phyloP scores from a whole-genome alignment of 2,797 vertebrate species.

The Pempheris klunzingeri region DNA sequence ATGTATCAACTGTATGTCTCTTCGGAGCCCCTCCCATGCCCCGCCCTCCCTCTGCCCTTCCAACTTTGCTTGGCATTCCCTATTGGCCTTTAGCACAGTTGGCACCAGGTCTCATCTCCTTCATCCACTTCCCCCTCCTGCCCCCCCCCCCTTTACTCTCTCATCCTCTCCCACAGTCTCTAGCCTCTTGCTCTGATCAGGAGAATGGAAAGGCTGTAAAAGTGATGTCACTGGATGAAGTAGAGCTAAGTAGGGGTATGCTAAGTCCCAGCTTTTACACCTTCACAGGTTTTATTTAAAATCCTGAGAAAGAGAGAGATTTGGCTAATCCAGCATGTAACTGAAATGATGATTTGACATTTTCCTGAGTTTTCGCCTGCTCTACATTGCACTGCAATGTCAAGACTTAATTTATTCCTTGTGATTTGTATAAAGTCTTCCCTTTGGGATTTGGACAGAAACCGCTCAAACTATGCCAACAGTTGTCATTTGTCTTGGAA shows the following conservation, averaged over 20 bases:
- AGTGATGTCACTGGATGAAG: slow-evolving; percentile 23
- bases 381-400: slow-evolving; percentile 19
- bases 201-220: slow-evolving; percentile 16
- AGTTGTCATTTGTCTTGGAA: slow-evolving; percentile 51
- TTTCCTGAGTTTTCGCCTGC: slow-evolving; percentile 34
- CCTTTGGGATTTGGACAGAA: slow-evolving; percentile 20
- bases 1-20: slow-evolving; percentile 16
- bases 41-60: slow-evolving; percentile 40
- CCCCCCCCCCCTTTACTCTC: slow-evolving; percentile 21
- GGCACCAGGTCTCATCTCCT: slow-evolving; percentile 60
- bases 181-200: slow-evolving; percentile 27
- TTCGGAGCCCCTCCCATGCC: slow-evolving; percentile 30
- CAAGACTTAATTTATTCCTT: slow-evolving; percentile 45
- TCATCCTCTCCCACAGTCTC: slow-evolving; percentile 45
- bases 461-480: slow-evolving; percentile 37
- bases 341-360: slow-evolving; percentile 42
- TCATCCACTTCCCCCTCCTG: slow-evolving; percentile 20
- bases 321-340: slow-evolving; percentile 46
- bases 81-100: slow-evolving; percentile 77
- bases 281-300: slow-evolving; percentile 17
- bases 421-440: slow-evolving; percentile 54
- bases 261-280: slow-evolving; percentile 1
- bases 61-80: slow-evolving; percentile 64
- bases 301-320: slow-evolving; percentile 15
- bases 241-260: not conserved